phyloP scores from a whole-genome alignment of 2,113 vertebrate species.

The Ctenodactylus gundi region DNA sequence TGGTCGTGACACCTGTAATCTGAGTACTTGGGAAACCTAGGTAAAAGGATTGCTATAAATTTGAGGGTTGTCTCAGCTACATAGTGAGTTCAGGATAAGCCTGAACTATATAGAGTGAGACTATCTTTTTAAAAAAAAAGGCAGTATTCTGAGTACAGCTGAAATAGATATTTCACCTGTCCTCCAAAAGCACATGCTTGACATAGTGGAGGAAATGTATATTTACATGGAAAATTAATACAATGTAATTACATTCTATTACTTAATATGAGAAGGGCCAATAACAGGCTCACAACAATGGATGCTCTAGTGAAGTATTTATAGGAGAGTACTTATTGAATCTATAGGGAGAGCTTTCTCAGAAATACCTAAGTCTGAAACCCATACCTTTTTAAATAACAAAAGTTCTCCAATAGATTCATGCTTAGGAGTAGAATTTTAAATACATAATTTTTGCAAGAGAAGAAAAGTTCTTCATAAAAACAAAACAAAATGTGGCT shows the following conservation, averaged over 20 bases:
- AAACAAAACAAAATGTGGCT: not conserved
- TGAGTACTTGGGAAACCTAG: too few relatives aligned
- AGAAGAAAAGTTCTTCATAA: not conserved
- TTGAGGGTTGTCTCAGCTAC: too few relatives aligned
- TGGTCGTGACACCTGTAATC: too few relatives aligned
- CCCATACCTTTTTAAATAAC: conserved; percentile 20
- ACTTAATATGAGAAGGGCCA: not conserved
- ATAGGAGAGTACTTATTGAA: not conserved
- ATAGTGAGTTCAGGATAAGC: too few relatives aligned
- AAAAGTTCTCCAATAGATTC: not conserved
- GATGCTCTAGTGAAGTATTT: not conserved
- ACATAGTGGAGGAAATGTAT: not conserved
- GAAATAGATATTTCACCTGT: not conserved
- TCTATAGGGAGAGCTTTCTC: not conserved
- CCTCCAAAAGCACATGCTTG: not conserved
- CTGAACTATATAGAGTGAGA: too few relatives aligned
- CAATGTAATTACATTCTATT: not conserved
- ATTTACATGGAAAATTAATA: not conserved
- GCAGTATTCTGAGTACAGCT: not conserved
- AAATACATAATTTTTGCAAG: not conserved
- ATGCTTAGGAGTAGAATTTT: not conserved
- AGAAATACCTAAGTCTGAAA: conserved; percentile 11
- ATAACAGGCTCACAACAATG: not conserved
- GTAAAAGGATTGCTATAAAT: too few relatives aligned
- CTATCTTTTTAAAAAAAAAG: too few relatives aligned